A percentile compares a stretch with the other conserved stretches of the same genome.
Evolutionary conservation across 2,113 vertebrate genomes (phyloP).

Genomic region (Rhinolophus ferrumequinum): DNA sequence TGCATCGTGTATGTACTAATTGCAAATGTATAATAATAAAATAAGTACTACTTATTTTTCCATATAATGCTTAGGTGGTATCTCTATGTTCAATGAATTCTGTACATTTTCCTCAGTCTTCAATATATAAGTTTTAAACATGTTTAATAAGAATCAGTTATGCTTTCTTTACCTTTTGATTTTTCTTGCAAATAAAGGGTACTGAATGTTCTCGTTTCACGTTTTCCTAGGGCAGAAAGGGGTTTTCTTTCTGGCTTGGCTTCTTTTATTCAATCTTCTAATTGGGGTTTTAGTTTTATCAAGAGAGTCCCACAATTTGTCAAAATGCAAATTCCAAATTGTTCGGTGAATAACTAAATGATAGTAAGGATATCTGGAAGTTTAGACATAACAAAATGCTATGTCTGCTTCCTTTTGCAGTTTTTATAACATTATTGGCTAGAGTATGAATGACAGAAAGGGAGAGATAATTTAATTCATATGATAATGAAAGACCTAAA

Average conservation of each 20-base stretch:
- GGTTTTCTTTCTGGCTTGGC: neutral
- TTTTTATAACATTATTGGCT: constrained; percentile 1
- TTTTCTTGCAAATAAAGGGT: constrained; percentile 22
- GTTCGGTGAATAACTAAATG: neutral
- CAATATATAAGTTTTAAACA: neutral
- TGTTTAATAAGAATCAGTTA: neutral
- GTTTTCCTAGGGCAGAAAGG: neutral
- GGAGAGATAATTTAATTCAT: neutral
- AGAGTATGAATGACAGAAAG: neutral
- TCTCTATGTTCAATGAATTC: neutral
- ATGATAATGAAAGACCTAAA: neutral
- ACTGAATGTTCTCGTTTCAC: neutral
- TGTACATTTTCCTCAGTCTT: neutral
- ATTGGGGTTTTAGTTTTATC: constrained; percentile 26
- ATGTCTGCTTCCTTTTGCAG: neutral
- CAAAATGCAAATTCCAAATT: neutral
- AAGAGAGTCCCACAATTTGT: neutral
- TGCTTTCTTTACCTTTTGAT: neutral
- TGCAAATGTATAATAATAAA: neutral
- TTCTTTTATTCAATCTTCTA: neutral
- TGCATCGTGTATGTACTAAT: neutral
- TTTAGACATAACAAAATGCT: neutral
- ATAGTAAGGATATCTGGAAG: neutral
- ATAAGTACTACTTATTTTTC: neutral
- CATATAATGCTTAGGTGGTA: neutral